A percentile compares a stretch with the other conserved stretches of the same genome.
Conservation (phyloP, 1,140 invertebrate genomes). For the Halyomorpha halys region DNA sequence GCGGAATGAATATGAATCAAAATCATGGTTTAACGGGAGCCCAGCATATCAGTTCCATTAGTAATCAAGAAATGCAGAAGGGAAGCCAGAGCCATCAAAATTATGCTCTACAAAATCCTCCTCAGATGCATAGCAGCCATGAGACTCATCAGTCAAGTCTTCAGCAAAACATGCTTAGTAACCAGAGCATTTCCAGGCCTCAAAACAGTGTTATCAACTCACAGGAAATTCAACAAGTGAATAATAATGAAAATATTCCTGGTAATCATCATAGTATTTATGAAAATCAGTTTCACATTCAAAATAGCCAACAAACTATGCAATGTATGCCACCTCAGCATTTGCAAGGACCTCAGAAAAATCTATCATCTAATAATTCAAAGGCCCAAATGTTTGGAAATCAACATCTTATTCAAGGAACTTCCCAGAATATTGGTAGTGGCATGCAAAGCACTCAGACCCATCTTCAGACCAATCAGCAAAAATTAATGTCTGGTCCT, state of each 20-base stretch:
- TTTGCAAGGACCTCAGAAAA: background rate
- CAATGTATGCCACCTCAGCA: background rate
- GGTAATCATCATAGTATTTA: constrained; percentile 1
- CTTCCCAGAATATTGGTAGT: background rate
- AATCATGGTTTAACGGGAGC: no score
- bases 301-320: background rate
- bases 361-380: background rate
- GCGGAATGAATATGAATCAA: no score
- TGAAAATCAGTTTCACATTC: constrained; percentile 13
- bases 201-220: no score
- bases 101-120: background rate
- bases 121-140: background rate
- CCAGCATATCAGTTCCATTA: no score
- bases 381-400: background rate
- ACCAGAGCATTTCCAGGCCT: no score
- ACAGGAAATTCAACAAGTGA: background rate
- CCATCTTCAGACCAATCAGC: background rate
- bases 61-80: no score
- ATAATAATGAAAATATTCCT: background rate
- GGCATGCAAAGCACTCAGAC: background rate
- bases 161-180: no score
- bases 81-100: background rate
- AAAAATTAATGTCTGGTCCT: no score
- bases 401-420: constrained; percentile 6
- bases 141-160: background rate